These are phyloP conservation scores for Spinus olivaceus DNA, from an alignment of 2,797 vertebrate genomes.

Conservation along the genomic window DNA sequence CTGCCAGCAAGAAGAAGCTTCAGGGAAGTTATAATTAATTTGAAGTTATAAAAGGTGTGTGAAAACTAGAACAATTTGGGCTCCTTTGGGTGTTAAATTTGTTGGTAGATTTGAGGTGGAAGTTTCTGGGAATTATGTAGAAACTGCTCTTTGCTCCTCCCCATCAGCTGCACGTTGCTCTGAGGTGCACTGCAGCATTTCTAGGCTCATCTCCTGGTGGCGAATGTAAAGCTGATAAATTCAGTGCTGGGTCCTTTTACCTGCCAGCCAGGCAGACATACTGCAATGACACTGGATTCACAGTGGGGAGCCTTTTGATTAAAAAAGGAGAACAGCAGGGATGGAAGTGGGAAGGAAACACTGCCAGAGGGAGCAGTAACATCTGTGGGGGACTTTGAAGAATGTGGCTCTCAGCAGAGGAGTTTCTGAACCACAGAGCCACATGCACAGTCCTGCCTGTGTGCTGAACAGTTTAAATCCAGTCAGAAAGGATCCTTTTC, in stretches of 20 bases:
- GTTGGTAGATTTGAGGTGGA: background rate
- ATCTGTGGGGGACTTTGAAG: background rate
- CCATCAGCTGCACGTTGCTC: background rate
- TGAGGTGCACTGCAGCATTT: accelerated
- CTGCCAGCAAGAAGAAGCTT: background rate
- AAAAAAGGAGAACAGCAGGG: background rate
- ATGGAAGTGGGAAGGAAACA: background rate
- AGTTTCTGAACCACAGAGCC: background rate
- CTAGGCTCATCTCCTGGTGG: background rate
- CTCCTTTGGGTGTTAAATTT: background rate
- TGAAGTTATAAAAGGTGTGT: background rate
- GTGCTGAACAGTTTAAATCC: background rate
- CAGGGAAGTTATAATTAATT: background rate
- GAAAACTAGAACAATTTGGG: background rate
- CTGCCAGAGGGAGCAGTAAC: accelerated
- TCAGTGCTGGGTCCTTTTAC: background rate
- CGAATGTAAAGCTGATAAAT: background rate
- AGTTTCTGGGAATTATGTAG: background rate
- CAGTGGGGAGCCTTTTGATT: background rate
- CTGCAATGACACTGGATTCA: background rate
- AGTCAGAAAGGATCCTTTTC: background rate
- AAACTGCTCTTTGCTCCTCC: background rate
- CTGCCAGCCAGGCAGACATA: background rate
- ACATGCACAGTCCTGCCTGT: background rate
- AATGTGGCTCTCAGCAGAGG: background rate